Evolutionary conservation across 2,888 invertebrate species (phyloP).

Genomic region (Acrocera orbiculus): DNA sequence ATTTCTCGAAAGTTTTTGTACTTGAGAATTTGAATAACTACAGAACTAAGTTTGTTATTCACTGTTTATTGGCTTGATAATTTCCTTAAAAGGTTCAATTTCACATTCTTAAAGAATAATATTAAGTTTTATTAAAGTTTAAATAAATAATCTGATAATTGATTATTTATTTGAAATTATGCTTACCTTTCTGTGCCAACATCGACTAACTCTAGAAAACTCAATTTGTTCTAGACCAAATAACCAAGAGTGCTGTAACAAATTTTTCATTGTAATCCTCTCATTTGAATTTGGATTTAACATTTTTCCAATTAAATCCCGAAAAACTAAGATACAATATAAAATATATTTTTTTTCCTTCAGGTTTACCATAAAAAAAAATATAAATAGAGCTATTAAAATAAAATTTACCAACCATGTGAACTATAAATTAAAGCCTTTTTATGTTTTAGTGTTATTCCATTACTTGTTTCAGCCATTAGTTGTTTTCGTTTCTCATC

Average conservation of each 20-base stretch:
- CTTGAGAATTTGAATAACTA: no score
- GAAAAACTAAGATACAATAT: slow-evolving; percentile 11
- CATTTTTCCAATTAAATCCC: slow-evolving; percentile 15
- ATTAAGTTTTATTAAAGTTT: no score
- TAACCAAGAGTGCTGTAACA: slow-evolving; percentile 15
- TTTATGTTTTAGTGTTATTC: slow-evolving; percentile 41
- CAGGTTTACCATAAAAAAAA: no score
- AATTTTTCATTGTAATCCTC: slow-evolving; percentile 13
- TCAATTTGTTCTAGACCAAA: slow-evolving; percentile 9
- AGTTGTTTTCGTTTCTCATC: slow-evolving; percentile 41
- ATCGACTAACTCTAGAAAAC: slow-evolving; percentile 10
- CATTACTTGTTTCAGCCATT: slow-evolving; percentile 47
- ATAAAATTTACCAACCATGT: slow-evolving; percentile 9
- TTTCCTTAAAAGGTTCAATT: no score
- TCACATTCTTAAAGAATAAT: no score
- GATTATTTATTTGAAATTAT: no score
- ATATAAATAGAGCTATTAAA: no score
- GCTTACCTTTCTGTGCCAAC: slow-evolving; percentile 13
- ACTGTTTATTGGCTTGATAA: no score
- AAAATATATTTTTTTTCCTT: neutral
- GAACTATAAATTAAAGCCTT: slow-evolving; percentile 21
- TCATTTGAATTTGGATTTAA: slow-evolving; percentile 13
- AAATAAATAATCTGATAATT: no score
- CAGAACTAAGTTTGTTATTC: no score
- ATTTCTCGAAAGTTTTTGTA: no score